Evolutionary conservation across 2,797 vertebrate species (phyloP).

Genomic region (Phyllotis vaccarum): DNA sequence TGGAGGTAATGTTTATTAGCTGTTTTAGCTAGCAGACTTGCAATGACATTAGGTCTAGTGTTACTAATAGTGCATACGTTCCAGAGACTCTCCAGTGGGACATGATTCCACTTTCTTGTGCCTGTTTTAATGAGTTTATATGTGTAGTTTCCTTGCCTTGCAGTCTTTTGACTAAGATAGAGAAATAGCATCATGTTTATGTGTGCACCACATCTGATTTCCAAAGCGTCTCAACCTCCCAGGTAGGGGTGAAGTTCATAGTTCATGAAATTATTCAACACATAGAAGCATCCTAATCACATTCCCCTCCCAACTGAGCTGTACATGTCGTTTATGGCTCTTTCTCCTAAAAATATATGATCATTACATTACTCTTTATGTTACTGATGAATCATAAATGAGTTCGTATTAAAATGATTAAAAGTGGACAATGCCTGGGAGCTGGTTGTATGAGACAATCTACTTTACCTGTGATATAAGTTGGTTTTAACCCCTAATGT

Average conservation of each 20-base stretch:
- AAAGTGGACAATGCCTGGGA: conserved; percentile 36
- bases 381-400: conserved; percentile 38
- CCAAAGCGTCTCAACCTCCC: background rate
- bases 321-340: background rate
- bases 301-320: background rate
- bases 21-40: background rate
- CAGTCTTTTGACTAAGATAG: background rate
- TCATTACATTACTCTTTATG: conserved; percentile 33
- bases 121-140: background rate
- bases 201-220: background rate
- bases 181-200: background rate
- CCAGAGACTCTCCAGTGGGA: background rate
- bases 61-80: background rate
- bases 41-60: too few relatives aligned
- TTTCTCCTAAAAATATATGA: conserved; percentile 49
- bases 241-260: background rate
- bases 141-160: background rate
- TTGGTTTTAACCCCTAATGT: background rate
- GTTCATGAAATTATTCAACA: background rate
- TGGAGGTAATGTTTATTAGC: background rate
- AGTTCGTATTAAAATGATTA: conserved; percentile 55
- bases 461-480: background rate
- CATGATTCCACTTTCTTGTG: background rate
- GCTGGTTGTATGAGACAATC: background rate
- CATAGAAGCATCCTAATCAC: background rate